Conservation (phyloP, 2,888 invertebrate species). For the Amphipoea oculea region DNA sequence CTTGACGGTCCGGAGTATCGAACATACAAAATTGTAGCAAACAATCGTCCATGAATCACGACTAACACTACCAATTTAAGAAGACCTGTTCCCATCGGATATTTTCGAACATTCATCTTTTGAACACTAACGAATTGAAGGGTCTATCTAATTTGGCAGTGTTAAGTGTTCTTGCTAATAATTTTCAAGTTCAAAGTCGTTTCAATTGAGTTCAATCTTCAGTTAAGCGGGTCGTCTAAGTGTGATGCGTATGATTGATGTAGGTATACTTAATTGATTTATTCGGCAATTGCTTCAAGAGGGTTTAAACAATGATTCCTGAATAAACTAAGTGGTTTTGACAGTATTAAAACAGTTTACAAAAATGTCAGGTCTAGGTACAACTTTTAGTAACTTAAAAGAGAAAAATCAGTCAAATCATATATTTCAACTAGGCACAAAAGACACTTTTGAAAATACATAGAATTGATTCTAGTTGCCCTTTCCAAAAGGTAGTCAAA, state of each 20-base stretch:
- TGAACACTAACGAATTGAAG: constrained; percentile 33
- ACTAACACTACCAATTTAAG: constrained; percentile 68
- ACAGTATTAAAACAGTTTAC: constrained; percentile 2
- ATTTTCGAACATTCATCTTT: constrained; percentile 39
- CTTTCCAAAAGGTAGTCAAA: no score
- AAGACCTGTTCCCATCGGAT: constrained; percentile 61
- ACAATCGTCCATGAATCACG: constrained; percentile 81
- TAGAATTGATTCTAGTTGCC: no score
- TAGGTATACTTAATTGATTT: constrained; percentile 52
- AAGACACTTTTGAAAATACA: no score
- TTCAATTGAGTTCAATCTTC: constrained; percentile 75
- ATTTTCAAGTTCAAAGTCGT: constrained; percentile 79
- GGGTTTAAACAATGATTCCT: constrained; percentile 26
- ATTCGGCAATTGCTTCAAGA: constrained; percentile 49
- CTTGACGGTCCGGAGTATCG: constrained; percentile 79
- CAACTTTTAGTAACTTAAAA: neutral
- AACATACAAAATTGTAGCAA: constrained; percentile 80
- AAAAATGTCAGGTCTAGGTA: neutral
- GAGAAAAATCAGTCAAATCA: no score
- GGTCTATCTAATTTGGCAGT: constrained; percentile 67
- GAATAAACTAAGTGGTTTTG: constrained; percentile 27
- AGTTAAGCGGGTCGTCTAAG: constrained; percentile 60
- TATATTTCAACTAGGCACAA: neutral
- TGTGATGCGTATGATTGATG: constrained; percentile 61
- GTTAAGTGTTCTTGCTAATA: constrained; percentile 74